Base-by-base conservation (phyloP, 2,797 vertebrate genomes). In the Siniperca undulata region DNA sequence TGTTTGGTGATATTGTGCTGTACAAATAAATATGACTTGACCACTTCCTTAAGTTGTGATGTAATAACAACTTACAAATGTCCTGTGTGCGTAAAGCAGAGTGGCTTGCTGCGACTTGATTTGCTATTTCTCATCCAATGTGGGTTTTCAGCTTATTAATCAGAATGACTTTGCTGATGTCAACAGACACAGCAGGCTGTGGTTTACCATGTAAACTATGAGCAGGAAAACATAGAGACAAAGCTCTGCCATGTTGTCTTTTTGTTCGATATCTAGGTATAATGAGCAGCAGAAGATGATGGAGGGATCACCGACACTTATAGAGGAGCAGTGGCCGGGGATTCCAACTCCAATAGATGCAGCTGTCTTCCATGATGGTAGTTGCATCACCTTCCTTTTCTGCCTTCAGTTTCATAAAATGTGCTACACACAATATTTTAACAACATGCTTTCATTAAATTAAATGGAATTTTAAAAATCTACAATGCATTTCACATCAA, bases 331-430 rank as follows among this genome's bases (percentile, higher is more conserved):
- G 53, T 94, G 91, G 90, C 93, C 90, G 0, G 91, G 89, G 10
- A 76, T 94, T 53, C 82, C 78, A 22, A n/a, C 74, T 13, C 89
- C 91, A 0, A 24, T 95, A 20, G 93, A 95, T 80, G 91, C 92
- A 38, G 90, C 92, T 19, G 84, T 93, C 48, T 72, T 70, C 56
- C 80, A 84, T 60, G 74, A 92, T 11, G 93, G 93, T 95, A 86
- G 22, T 34, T 62, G 24, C 4, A 36, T 59, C 24, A 27, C 44
- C 22, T 64, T 76, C 38, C 11, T 30, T 48, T 68, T 24, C 0
- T 22, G 2, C 16, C 24, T n/a, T 5, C 30, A 66, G 5, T n/a
- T 20, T 66, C 11, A 61, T 22, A n/a, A 34, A 60, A 70, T 13
- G 13, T 44, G 17, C 19, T 8, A 20, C 30, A 50, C 5, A 10